Evolutionary conservation across 2,113 vertebrate species (phyloP).

Genomic region (Phalacrocorax carbo): DNA sequence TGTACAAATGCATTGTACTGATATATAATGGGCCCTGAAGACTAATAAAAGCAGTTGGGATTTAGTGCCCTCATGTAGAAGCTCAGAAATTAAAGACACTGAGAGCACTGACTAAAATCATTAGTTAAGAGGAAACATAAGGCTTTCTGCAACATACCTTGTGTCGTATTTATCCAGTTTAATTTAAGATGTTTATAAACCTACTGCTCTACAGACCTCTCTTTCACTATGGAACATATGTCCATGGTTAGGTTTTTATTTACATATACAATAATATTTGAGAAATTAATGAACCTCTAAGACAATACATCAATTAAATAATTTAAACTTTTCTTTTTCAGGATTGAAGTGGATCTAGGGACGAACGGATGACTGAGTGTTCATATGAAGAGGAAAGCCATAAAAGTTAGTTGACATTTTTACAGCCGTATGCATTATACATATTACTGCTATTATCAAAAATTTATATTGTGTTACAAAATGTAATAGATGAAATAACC

Average conservation of each 20-base stretch:
- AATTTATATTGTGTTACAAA: not conserved
- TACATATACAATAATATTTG: not conserved
- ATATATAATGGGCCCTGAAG: not conserved
- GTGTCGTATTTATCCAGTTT: not conserved
- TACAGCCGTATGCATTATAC: not conserved
- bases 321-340: constrained; percentile 48
- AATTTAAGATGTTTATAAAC: not conserved
- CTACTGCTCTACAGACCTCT: not conserved
- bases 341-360: constrained; percentile 69
- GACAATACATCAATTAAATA: not conserved
- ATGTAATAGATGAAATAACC: not conserved
- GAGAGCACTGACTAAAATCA: not conserved
- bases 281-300: not conserved
- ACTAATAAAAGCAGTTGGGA: not conserved
- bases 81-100: not conserved
- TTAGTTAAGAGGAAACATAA: not conserved
- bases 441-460: not conserved
- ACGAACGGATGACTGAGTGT: constrained; percentile 72
- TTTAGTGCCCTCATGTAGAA: not conserved
- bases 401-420: constrained; percentile 72
- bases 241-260: not conserved
- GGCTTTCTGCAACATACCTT: not conserved
- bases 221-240: not conserved
- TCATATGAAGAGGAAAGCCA: constrained; percentile 77
- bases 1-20: not conserved